Percentiles rank a stretch among this genome's conserved stretches.
phyloP scores from a whole-genome alignment of 1,140 invertebrate species.

The Procambarus virginalis region DNA sequence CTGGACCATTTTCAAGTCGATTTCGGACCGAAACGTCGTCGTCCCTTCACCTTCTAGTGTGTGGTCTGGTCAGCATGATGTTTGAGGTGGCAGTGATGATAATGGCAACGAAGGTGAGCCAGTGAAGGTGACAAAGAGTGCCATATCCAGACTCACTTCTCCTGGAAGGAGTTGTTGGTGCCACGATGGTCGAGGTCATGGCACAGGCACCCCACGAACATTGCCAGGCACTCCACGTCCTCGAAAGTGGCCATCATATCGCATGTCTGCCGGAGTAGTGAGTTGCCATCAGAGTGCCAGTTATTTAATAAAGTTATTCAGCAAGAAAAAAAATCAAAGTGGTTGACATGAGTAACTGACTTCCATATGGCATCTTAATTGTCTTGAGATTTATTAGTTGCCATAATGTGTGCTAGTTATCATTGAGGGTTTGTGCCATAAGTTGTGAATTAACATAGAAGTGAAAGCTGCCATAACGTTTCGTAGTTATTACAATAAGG shows the following conservation, averaged over 20 bases:
- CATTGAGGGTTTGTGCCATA: too few species aligned
- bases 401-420: neutral
- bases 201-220: constrained; percentile 97
- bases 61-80: too few species aligned
- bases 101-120: neutral
- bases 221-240: constrained; percentile 91
- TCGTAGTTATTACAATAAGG: too few species aligned
- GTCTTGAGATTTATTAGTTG: neutral
- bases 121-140: neutral
- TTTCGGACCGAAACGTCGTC: too few species aligned
- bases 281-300: neutral
- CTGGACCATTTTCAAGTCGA: too few species aligned
- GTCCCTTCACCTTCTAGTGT: too few species aligned
- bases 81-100: neutral
- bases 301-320: too few species aligned
- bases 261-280: constrained; percentile 23
- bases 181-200: constrained; percentile 97
- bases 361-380: too few species aligned
- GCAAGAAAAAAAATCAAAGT: too few species aligned
- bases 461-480: too few species aligned
- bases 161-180: constrained; percentile 98
- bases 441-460: too few species aligned
- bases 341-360: too few species aligned
- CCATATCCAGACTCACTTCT: constrained; percentile 82
- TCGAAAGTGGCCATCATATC: constrained; percentile 78